Percentiles rank a stretch among this genome's conserved stretches.
phyloP scores from a whole-genome alignment of 1,140 invertebrate species.

The Homarus americanus region DNA sequence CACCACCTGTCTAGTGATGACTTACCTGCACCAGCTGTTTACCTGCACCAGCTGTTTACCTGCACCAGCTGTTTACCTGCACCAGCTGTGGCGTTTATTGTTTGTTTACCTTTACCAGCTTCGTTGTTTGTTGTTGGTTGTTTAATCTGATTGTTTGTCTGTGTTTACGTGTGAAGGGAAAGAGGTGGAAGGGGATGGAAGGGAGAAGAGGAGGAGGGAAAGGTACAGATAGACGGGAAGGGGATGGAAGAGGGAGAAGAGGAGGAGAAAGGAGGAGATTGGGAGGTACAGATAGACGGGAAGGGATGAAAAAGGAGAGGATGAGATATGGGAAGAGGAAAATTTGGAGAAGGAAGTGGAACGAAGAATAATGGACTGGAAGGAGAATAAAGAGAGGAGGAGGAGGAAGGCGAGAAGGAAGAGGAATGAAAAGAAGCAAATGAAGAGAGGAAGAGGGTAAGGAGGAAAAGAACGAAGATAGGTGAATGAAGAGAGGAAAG shows the following conservation, averaged over 20 bases:
- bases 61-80: too few relatives aligned
- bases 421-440: conserved; percentile 20
- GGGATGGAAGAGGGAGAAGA: neutral
- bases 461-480: neutral
- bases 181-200: neutral
- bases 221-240: neutral
- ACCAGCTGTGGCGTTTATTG: too few relatives aligned
- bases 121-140: too few relatives aligned
- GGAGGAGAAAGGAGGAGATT: neutral
- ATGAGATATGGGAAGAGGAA: neutral
- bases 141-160: too few relatives aligned
- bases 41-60: too few relatives aligned
- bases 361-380: neutral
- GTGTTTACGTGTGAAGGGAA: too few relatives aligned
- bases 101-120: too few relatives aligned
- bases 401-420: conserved; percentile 14
- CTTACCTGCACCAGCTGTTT: too few relatives aligned
- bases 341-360: neutral
- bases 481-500: neutral
- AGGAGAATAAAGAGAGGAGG: neutral
- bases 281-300: conserved; percentile 1
- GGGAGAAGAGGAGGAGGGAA: neutral
- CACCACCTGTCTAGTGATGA: too few relatives aligned
- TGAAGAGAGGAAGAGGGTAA: conserved; percentile 21
- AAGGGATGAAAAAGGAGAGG: neutral